A percentile compares a stretch with the other conserved stretches of the same genome.
Conservation (phyloP, 2,797 vertebrate species). For the Clarias platycephalus region DNA sequence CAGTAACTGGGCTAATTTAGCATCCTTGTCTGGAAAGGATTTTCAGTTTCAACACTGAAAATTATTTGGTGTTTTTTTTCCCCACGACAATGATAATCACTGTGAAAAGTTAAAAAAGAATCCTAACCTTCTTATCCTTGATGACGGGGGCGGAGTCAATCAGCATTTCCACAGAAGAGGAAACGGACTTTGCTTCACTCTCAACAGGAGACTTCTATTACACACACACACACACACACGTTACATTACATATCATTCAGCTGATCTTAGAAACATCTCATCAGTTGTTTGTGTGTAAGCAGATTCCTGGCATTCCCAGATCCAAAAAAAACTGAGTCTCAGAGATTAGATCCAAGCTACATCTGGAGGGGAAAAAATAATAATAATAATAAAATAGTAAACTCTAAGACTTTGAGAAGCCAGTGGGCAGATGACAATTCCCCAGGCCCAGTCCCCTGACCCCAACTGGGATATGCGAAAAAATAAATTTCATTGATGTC, state of each 20-base stretch:
- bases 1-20: too few species aligned
- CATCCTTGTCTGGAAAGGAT: too few species aligned
- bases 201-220: constrained; percentile 67
- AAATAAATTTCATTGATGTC: too few species aligned
- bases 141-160: constrained; percentile 73
- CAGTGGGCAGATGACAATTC: too few species aligned
- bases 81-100: background rate
- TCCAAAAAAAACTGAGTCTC: background rate
- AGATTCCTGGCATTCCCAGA: background rate
- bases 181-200: constrained; percentile 53
- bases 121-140: constrained; percentile 66
- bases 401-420: too few species aligned
- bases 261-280: constrained; percentile 13
- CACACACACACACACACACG: constrained; percentile 10
- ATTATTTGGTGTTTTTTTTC: too few species aligned
- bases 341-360: background rate
- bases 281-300: background rate
- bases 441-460: too few species aligned
- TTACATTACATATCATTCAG: constrained; percentile 12
- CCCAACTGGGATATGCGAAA: too few species aligned
- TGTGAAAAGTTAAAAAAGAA: background rate
- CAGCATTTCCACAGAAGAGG: constrained; percentile 66
- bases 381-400: too few species aligned
- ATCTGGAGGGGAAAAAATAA: too few species aligned
- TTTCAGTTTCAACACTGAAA: too few species aligned